Evolutionary conservation across 2,888 invertebrate genomes (phyloP).

Genomic region (Ormia ochracea): DNA sequence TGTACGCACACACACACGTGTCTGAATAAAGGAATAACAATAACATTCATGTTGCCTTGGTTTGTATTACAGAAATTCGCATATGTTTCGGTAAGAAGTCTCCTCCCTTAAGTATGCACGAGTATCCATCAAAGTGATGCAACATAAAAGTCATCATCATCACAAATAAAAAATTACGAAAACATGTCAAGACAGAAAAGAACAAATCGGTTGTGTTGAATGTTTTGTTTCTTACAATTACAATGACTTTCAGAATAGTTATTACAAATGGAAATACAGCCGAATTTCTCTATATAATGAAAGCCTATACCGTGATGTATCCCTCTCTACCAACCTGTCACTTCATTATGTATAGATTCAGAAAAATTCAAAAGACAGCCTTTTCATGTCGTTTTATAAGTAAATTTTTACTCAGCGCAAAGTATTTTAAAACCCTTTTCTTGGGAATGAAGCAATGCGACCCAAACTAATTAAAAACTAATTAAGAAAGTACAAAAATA

Average conservation of each 20-base stretch:
- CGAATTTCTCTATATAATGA: too few species aligned
- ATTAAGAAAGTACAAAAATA: too few species aligned
- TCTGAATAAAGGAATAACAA: neutral
- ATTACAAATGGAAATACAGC: neutral
- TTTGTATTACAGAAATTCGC: conserved; percentile 52
- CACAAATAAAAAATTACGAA: neutral
- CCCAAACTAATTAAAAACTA: too few species aligned
- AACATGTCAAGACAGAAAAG: neutral
- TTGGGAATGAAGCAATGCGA: too few species aligned
- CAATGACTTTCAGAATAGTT: neutral
- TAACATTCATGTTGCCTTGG: conserved; percentile 40
- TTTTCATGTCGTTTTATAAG: too few species aligned
- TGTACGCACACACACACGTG: neutral
- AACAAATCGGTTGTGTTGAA: neutral
- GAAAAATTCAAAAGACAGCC: too few species aligned
- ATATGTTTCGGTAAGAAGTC: conserved; percentile 22
- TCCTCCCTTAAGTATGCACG: neutral
- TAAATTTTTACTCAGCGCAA: too few species aligned
- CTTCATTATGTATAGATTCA: too few species aligned
- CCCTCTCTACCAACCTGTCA: too few species aligned
- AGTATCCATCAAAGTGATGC: conserved; percentile 33
- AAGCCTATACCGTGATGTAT: too few species aligned
- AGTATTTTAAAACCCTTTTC: too few species aligned
- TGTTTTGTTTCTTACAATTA: neutral
- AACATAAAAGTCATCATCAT: conserved; percentile 41